These are phyloP conservation scores for Diadophis punctatus DNA, from an alignment of 2,113 vertebrate genomes.

Conservation along the genomic window DNA sequence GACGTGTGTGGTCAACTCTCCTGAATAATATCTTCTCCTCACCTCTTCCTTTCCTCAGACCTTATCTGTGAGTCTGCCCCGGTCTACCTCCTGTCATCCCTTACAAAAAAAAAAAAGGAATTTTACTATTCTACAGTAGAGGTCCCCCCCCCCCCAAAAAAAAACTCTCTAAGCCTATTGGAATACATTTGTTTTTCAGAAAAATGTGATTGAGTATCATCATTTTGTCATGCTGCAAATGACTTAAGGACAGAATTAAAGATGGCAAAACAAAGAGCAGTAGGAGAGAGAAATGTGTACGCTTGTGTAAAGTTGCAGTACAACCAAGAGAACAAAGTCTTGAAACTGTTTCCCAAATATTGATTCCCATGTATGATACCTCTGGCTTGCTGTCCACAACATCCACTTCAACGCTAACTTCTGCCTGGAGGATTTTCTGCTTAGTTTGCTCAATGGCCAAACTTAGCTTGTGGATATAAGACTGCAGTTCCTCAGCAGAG, in stretches of 20 bases:
- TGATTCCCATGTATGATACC: slow-evolving; percentile 55
- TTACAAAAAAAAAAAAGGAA: too few relatives aligned
- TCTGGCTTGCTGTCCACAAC: slow-evolving; percentile 83
- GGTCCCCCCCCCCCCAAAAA: not conserved
- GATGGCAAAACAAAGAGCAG: not conserved
- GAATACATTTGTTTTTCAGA: not conserved
- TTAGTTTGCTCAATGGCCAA: slow-evolving; percentile 83
- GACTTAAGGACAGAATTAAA: not conserved
- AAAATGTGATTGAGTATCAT: not conserved
- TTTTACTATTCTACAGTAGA: too few relatives aligned
- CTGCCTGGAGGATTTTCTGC: slow-evolving; percentile 83
- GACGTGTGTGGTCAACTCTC: too few relatives aligned
- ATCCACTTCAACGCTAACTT: slow-evolving; percentile 75
- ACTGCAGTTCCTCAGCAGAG: slow-evolving; percentile 94
- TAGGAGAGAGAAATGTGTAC: not conserved
- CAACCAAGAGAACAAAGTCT: not conserved
- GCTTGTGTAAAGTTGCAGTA: not conserved
- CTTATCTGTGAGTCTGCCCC: too few relatives aligned
- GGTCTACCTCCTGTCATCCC: too few relatives aligned
- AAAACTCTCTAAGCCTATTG: not conserved
- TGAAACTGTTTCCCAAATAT: not conserved
- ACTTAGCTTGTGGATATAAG: slow-evolving; percentile 91
- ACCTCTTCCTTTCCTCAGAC: too few relatives aligned
- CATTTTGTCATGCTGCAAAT: not conserved
- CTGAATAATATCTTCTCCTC: too few relatives aligned